Percentiles rank a stretch among this genome's conserved stretches.
phyloP scores from a whole-genome alignment of 2,113 vertebrate species.

The Nematolebias whitei region DNA sequence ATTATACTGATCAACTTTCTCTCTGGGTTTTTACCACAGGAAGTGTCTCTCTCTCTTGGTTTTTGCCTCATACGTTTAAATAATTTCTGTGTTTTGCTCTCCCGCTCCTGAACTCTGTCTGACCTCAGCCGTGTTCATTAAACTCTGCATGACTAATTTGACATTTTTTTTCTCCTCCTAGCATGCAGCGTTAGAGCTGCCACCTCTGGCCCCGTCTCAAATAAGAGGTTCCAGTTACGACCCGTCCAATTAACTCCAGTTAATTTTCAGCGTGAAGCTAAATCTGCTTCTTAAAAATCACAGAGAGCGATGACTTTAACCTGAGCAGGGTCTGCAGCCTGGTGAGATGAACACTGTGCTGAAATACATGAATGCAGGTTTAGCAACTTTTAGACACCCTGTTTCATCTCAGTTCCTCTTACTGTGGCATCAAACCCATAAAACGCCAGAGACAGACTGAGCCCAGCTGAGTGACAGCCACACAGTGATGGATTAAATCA shows the following conservation, averaged over 20 bases:
- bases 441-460: not conserved
- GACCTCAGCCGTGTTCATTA: not conserved
- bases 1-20: too few species aligned
- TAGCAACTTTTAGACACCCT: too few species aligned
- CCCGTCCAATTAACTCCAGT: not conserved
- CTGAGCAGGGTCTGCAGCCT: not conserved
- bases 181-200: not conserved
- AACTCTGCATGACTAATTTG: not conserved
- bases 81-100: not conserved
- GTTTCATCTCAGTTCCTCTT: not conserved
- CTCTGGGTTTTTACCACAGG: too few species aligned
- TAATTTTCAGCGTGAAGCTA: not conserved
- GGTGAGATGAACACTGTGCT: not conserved
- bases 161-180: not conserved
- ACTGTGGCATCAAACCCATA: not conserved
- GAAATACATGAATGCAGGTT: not conserved
- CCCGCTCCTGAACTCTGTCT: not conserved
- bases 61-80: not conserved
- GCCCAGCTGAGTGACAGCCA: not conserved
- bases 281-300: not conserved
- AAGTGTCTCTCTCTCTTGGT: not conserved
- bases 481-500: not conserved
- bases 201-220: not conserved
- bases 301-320: not conserved
- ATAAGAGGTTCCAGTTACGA: not conserved